Base-by-base conservation (phyloP, 2,113 vertebrate genomes). In the Plestiodon gilberti region DNA sequence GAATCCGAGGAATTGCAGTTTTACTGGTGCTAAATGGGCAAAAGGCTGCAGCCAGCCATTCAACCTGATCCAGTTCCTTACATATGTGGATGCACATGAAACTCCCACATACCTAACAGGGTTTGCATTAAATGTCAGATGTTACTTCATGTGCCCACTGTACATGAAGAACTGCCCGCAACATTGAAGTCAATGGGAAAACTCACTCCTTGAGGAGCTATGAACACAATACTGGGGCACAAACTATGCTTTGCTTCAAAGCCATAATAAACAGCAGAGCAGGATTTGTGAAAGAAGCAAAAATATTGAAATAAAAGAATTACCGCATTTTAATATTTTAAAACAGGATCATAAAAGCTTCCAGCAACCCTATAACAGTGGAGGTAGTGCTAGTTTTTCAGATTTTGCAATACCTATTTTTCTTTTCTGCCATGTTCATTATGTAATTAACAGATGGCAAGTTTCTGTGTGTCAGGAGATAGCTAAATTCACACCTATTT, bases 401-500 rank as follows among this genome's bases (percentile, higher is more conserved):
- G 3, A 6, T 18, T 85, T 86, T 0, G 81, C 85, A 92, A 76
- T 40, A 61, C 28, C 17, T 70, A 33, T 75, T 87, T 86, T 33
- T 78, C 64, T 78, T 77, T 75, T 33, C 7, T n/a, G 81, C 3
- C 59, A 3, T 73, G 71, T 69, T 87, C 87, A 35, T 90, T 81
- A 85, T 90, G 74, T 88, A 84, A 62, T 83, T 92, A 90, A 55
- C 9, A 83, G 52, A 69, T 77, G 38, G 35, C 65, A 78, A 61
- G 59, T 33, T 71, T 91, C 89, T 90, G 6, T 74, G 15, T 69
- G 77, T 78, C 38, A 57, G 38, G 70, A 87, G 43, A 62, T 70
- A 90, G 59, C 0, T 85, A 90, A 94, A 85, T 78, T 94, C 77
- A 78, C 30, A 88, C 81, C 52, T 86, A 82, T 93, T 93, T 85